phyloP scores from a whole-genome alignment of 2,797 vertebrate species.

The Myotis findleyi region DNA sequence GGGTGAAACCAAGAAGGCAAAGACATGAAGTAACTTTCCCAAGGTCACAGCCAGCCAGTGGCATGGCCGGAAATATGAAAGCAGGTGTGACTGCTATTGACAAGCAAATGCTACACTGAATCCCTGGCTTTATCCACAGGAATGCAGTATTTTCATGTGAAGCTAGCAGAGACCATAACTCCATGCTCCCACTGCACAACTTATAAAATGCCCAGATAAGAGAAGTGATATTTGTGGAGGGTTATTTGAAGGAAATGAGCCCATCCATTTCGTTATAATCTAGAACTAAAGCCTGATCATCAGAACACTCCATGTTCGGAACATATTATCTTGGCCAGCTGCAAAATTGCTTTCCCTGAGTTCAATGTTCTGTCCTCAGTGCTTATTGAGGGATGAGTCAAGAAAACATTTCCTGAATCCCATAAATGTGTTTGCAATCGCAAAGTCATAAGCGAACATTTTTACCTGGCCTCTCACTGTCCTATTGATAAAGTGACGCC shows the following conservation, averaged over 20 bases:
- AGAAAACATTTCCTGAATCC: slow-evolving; percentile 54
- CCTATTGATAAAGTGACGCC: background rate
- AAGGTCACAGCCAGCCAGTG: background rate
- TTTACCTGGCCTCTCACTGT: background rate
- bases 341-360: slow-evolving; percentile 71
- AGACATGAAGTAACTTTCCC: background rate
- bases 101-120: background rate
- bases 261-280: slow-evolving; percentile 74
- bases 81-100: background rate
- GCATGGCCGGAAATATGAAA: background rate
- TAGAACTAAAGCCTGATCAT: slow-evolving; percentile 50
- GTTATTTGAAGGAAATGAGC: slow-evolving; percentile 69
- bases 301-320: slow-evolving; percentile 60
- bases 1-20: background rate
- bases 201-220: slow-evolving; percentile 70
- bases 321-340: slow-evolving; percentile 60
- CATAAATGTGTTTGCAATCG: slow-evolving; percentile 52
- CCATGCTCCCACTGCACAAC: slow-evolving; percentile 21
- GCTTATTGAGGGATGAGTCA: slow-evolving; percentile 70
- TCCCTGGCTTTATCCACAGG: background rate
- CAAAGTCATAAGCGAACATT: slow-evolving; percentile 53
- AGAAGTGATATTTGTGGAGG: slow-evolving; percentile 68
- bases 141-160: background rate
- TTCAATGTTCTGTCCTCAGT: slow-evolving; percentile 52
- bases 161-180: background rate